These are phyloP conservation scores for Cyclophora albipunctata DNA, from an alignment of 2,888 invertebrate genomes.

Conservation along the genomic window DNA sequence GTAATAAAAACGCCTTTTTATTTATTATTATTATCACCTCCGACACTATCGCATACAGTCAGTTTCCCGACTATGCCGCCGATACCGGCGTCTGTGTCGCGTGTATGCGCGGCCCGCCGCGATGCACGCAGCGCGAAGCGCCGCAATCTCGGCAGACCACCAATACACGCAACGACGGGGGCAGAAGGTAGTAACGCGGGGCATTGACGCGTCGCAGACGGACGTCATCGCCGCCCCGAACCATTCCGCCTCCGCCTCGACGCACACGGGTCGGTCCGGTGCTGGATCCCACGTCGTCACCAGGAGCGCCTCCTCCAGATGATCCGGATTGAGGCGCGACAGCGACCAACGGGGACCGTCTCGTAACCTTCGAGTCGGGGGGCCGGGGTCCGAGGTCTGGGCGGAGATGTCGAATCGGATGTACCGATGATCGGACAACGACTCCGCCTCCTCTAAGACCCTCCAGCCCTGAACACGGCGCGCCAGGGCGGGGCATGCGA, in stretches of 20 bases:
- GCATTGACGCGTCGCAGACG: background rate
- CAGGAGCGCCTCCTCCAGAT: slow-evolving; percentile 8
- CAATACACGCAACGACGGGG: too few relatives aligned
- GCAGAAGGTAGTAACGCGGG: too few relatives aligned
- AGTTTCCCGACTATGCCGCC: background rate
- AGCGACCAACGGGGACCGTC: too few relatives aligned
- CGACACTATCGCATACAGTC: too few relatives aligned
- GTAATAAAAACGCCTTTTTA: too few relatives aligned
- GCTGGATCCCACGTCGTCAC: slow-evolving; percentile 6
- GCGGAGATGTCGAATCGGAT: background rate
- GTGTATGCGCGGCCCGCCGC: background rate
- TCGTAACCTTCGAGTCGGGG: too few relatives aligned
- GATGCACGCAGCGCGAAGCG: background rate
- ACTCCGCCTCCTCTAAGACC: background rate
- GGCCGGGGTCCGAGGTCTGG: background rate
- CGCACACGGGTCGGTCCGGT: background rate
- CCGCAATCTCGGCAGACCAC: background rate
- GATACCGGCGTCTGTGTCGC: background rate
- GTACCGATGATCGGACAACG: background rate
- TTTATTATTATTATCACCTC: too few relatives aligned
- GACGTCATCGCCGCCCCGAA: background rate
- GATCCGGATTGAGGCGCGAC: slow-evolving; percentile 2
- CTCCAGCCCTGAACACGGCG: background rate
- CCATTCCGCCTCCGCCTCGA: background rate
- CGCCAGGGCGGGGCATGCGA: too few relatives aligned